Percentiles rank a stretch among this genome's conserved stretches.
Conservation (phyloP, 2,888 invertebrate species). For the Drosophila vallismaia region DNA sequence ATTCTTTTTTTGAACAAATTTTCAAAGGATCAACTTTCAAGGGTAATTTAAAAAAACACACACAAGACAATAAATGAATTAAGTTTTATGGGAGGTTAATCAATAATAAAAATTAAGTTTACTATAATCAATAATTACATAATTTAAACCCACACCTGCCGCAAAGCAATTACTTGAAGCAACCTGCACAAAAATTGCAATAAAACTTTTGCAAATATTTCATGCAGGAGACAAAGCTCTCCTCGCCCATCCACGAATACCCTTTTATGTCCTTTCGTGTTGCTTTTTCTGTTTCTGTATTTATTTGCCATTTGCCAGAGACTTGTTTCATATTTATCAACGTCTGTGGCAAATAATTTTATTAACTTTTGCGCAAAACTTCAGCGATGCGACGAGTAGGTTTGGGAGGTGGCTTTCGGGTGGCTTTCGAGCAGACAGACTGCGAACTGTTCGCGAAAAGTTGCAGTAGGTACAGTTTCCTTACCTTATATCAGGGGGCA, state of each 20-base stretch:
- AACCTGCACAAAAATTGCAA: slow-evolving; percentile 41
- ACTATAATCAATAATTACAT: neutral
- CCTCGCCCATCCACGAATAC: slow-evolving; percentile 18
- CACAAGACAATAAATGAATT: too few species aligned
- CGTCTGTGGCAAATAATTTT: slow-evolving; percentile 81
- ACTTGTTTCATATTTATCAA: slow-evolving; percentile 79
- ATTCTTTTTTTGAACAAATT: slow-evolving; percentile 4
- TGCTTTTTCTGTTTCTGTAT: slow-evolving; percentile 42
- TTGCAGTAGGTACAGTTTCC: slow-evolving; percentile 62
- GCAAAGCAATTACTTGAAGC: slow-evolving; percentile 39
- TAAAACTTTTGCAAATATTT: slow-evolving; percentile 57
- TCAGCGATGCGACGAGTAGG: slow-evolving; percentile 23
- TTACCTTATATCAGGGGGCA: slow-evolving; percentile 30
- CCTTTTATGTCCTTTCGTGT: slow-evolving; percentile 13
- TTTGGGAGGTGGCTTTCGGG: neutral
- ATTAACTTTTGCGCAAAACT: slow-evolving; percentile 77
- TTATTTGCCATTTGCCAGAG: slow-evolving; percentile 60
- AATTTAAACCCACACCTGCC: neutral
- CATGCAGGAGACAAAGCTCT: slow-evolving; percentile 15
- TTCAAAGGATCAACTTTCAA: slow-evolving; percentile 1
- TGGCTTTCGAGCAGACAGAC: slow-evolving; percentile 30
- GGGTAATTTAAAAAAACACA: neutral
- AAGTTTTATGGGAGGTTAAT: too few species aligned
- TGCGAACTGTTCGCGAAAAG: slow-evolving; percentile 60
- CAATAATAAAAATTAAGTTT: neutral